phyloP scores from a whole-genome alignment of 2,888 invertebrate genomes.

The Agrenia bidenticulata region DNA sequence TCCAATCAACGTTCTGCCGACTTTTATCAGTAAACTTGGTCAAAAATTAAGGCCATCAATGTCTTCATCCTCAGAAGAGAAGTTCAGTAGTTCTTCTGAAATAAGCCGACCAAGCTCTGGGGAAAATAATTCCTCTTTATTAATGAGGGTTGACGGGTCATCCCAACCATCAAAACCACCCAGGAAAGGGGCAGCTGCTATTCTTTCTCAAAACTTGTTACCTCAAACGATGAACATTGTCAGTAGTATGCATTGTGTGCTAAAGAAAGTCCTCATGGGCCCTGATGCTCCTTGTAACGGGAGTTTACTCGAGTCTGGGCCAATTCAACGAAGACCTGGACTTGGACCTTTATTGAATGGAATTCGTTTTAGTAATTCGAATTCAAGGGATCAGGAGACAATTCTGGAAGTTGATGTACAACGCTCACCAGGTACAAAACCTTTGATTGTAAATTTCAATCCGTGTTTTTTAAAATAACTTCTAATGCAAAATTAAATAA shows the following conservation, averaged over 20 bases:
- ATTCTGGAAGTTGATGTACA: constrained; percentile 36
- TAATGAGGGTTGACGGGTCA: too few relatives aligned
- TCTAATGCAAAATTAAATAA: too few relatives aligned
- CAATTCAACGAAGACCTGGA: too few relatives aligned
- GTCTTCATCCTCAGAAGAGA: constrained; percentile 11
- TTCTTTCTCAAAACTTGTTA: constrained; percentile 22
- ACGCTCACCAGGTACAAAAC: constrained; percentile 24
- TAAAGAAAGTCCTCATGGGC: constrained; percentile 40
- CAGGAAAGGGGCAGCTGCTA: not conserved
- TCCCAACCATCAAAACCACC: constrained; percentile 9
- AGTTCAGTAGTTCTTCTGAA: not conserved
- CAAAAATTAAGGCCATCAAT: not conserved
- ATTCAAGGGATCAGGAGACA: constrained; percentile 31
- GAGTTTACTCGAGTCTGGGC: constrained; percentile 18
- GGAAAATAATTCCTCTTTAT: not conserved
- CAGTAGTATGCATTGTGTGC: constrained; percentile 40
- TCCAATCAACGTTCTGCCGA: constrained; percentile 22
- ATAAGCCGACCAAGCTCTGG: not conserved
- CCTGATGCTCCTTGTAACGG: constrained; percentile 37
- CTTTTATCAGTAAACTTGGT: constrained; percentile 4
- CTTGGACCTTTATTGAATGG: not conserved
- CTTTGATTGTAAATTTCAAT: not conserved
- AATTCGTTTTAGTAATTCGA: too few relatives aligned
- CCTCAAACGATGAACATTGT: constrained; percentile 35
- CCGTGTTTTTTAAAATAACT: too few relatives aligned